phyloP scores from a whole-genome alignment of 2,888 invertebrate species.

The Matsumyia berberina region DNA sequence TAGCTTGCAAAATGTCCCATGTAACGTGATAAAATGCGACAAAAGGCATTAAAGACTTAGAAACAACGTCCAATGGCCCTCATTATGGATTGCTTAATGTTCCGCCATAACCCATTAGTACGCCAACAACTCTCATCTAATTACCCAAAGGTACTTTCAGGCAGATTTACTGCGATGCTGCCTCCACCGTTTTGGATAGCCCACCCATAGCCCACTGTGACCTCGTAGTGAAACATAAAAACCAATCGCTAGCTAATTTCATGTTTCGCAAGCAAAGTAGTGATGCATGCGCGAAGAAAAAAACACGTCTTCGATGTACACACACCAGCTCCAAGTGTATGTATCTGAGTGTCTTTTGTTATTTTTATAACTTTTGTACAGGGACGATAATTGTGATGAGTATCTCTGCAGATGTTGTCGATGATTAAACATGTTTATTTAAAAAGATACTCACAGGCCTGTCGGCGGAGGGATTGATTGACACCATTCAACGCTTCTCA shows the following conservation, averaged over 20 bases:
- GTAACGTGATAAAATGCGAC: not conserved
- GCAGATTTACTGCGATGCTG: slow-evolving; percentile 6
- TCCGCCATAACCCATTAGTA: slow-evolving; percentile 57
- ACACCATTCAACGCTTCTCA: slow-evolving; percentile 23
- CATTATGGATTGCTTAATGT: slow-evolving; percentile 59
- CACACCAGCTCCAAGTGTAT: not conserved
- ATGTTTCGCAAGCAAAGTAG: slow-evolving; percentile 49
- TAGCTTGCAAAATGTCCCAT: not conserved
- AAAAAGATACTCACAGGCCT: slow-evolving; percentile 8
- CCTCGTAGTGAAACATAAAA: slow-evolving; percentile 57
- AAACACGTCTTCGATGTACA: not conserved
- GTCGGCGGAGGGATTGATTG: slow-evolving; percentile 9
- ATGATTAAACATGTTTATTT: slow-evolving; percentile 37
- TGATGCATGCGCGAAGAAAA: slow-evolving; percentile 38
- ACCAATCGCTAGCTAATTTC: slow-evolving; percentile 56
- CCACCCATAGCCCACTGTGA: slow-evolving; percentile 1
- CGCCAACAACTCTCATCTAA: slow-evolving; percentile 51
- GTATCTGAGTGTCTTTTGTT: not conserved
- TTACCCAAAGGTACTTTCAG: slow-evolving; percentile 30
- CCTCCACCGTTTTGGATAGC: not conserved
- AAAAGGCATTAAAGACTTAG: not conserved
- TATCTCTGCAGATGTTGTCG: slow-evolving; percentile 42
- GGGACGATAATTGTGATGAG: slow-evolving; percentile 32
- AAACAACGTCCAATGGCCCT: slow-evolving; percentile 18
- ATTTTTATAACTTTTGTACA: slow-evolving; percentile 7